Conservation (phyloP, 2,113 vertebrate species). For the Otus sunia region DNA sequence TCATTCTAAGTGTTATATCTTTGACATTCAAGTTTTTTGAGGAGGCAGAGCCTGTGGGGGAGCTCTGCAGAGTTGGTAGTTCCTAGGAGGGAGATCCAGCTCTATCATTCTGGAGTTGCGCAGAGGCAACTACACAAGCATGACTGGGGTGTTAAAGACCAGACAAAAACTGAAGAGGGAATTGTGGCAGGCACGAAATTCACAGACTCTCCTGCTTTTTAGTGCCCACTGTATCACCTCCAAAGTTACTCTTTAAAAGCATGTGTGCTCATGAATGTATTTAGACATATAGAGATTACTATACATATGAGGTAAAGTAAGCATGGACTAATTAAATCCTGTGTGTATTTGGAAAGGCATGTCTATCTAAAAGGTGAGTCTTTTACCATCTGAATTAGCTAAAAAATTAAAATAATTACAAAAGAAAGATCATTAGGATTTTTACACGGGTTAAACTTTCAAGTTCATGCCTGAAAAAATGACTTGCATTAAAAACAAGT, state of each 20-base stretch:
- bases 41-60: not conserved
- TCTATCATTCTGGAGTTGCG: not conserved
- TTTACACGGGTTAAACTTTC: not conserved
- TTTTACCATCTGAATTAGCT: not conserved
- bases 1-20: not conserved
- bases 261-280: not conserved
- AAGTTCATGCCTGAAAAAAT: not conserved
- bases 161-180: not conserved
- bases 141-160: not conserved
- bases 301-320: not conserved
- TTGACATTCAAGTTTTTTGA: not conserved
- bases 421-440: not conserved
- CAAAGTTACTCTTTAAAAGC: not conserved
- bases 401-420: not conserved
- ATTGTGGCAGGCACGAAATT: not conserved
- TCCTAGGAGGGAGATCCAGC: not conserved
- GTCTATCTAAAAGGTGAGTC: fast-evolving
- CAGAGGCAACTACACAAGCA: not conserved
- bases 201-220: not conserved
- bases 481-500: not conserved
- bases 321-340: not conserved
- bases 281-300: not conserved
- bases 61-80: not conserved
- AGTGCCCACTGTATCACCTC: not conserved
- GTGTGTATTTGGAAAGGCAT: not conserved